These are phyloP conservation scores for Abrostola triplasia DNA, from an alignment of 2,888 invertebrate species.

Conservation along the genomic window DNA sequence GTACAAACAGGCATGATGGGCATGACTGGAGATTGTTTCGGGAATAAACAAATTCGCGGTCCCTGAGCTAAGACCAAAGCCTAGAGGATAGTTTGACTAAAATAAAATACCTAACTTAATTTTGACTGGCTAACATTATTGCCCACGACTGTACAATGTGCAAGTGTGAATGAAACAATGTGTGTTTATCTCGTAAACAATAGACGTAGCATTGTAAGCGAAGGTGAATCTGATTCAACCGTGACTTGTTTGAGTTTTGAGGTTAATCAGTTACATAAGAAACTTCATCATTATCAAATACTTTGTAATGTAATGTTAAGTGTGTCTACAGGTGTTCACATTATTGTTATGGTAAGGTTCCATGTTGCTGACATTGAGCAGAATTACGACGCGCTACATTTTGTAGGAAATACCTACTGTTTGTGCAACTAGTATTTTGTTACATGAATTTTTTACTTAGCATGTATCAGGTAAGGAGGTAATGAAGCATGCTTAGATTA, in stretches of 20 bases:
- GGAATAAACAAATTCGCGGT: too few species aligned
- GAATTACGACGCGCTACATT: conserved; percentile 10
- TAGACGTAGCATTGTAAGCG: conserved; percentile 58
- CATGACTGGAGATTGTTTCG: too few species aligned
- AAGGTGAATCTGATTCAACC: conserved; percentile 65
- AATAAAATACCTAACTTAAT: background rate
- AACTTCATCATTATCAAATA: conserved; percentile 54
- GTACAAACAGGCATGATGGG: too few species aligned
- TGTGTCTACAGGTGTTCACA: conserved; percentile 47
- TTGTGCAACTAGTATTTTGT: background rate
- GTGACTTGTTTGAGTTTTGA: conserved; percentile 61
- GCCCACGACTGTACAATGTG: conserved; percentile 17
- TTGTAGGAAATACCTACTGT: conserved; percentile 5
- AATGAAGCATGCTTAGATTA: too few species aligned
- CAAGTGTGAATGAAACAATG: conserved; percentile 69
- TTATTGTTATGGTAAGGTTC: conserved; percentile 48
- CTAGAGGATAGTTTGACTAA: too few species aligned
- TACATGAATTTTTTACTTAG: background rate
- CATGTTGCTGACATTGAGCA: conserved; percentile 40
- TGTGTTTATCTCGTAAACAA: conserved; percentile 66
- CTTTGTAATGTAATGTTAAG: conserved; percentile 41
- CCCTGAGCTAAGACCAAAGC: too few species aligned
- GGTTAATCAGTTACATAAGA: conserved; percentile 62
- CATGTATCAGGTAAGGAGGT: background rate
- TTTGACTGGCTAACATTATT: background rate